Percentiles rank a stretch among this genome's conserved stretches.
Conservation (phyloP, 2,113 vertebrate species). For the Connochaetes taurinus region DNA sequence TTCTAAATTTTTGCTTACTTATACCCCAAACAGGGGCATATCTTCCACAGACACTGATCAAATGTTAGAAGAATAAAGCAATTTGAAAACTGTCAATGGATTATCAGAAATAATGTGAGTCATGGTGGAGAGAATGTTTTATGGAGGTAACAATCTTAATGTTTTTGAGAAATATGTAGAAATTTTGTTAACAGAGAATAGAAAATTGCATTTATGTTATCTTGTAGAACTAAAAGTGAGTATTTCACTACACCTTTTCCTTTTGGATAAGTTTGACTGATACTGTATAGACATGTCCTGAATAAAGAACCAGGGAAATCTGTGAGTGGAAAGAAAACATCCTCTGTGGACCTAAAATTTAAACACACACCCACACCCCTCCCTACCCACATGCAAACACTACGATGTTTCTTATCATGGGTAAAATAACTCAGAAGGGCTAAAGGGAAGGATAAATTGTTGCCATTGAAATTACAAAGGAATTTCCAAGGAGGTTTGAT, state of each 20-base stretch:
- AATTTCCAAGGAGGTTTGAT: neutral
- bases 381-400: neutral
- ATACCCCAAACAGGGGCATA: fast-evolving
- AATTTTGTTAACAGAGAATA: neutral
- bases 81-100: neutral
- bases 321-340: neutral
- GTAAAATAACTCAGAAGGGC: slow-evolving; percentile 26
- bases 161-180: neutral
- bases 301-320: neutral
- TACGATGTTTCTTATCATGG: neutral
- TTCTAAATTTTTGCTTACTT: neutral
- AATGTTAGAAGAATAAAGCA: neutral
- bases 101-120: neutral
- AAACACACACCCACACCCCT: neutral
- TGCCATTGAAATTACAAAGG: neutral
- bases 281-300: neutral
- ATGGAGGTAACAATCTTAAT: neutral
- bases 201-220: neutral
- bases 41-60: neutral
- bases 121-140: neutral
- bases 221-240: neutral
- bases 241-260: neutral
- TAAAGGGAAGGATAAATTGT: slow-evolving; percentile 19
- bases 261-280: neutral
- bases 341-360: neutral